Base-by-base conservation (phyloP, 2,888 invertebrate species). In the Eulithis testata region DNA sequence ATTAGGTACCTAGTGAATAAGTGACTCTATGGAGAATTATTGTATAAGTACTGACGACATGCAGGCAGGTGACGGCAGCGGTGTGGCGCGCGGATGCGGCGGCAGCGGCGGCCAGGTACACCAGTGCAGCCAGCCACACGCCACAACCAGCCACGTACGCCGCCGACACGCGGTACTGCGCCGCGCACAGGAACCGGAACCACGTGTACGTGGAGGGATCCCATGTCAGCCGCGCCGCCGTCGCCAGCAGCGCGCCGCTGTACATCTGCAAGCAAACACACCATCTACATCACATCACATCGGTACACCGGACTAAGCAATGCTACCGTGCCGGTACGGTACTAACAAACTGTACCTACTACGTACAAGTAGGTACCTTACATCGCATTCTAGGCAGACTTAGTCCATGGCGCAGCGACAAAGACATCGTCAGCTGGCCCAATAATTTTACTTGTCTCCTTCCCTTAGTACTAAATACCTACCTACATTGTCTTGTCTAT, bases 181-280 rank as follows among this genome's bases (percentile, higher is more conserved):
- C 83, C 73, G 73, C 88, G 83, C 90, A 90, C 84, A 92, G 84
- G 87, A 88, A 92, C 45, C 92, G 86, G 86, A 92, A 91, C 92
- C 91, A 91, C 76, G 90, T 79, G 89, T 91, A 92, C 44, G 92
- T 92, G 88, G 89, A 89, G 66, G 92, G 92, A 85, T 92, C 92
- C 92, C 92, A 92, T 75, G 91, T 88, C 76, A 92, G 89, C 77
- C 92, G 89, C 83, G 91, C 92, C 81, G 91, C 91, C 77, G 92
- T 93, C 79, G 91, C 87, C 82, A 93, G 87, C 85, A 93, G 84
- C 77, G 92, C 92, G 75, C 92, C 92, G 80, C 87, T 86, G 88
- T 91, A 93, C 92, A 92, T 91, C 92, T 93, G 87, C 69, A 73
- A 73, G 45, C 37, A 47, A 31, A 31, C 5, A 11, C 27, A 11